phyloP scores from a whole-genome alignment of 2,888 invertebrate genomes.

The Hofmannophila pseudospretella region DNA sequence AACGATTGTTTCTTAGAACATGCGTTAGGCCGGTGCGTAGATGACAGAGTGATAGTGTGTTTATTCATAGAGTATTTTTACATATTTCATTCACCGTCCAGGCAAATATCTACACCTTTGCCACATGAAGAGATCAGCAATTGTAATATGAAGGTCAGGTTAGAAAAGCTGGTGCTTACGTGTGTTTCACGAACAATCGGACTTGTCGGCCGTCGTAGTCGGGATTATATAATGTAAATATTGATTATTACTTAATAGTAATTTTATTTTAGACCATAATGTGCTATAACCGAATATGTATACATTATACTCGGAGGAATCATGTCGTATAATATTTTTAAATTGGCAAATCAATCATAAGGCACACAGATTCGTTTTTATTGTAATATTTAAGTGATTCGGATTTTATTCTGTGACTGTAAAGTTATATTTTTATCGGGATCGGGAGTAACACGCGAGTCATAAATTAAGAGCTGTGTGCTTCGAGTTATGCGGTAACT shows the following conservation, averaged over 20 bases:
- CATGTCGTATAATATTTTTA: constrained; percentile 23
- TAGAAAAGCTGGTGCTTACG: constrained; percentile 31
- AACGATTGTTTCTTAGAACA: too few species aligned
- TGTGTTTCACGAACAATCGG: constrained; percentile 20
- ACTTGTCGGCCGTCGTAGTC: constrained; percentile 33
- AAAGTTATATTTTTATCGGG: constrained; percentile 17
- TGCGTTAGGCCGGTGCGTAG: constrained; percentile 4
- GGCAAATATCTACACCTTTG: constrained; percentile 7
- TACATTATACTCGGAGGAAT: constrained; percentile 30
- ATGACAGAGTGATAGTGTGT: constrained; percentile 6
- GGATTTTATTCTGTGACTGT: constrained; percentile 44
- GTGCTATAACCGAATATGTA: constrained; percentile 68
- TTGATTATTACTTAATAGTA: constrained; percentile 72
- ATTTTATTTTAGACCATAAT: constrained; percentile 70
- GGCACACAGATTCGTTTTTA: constrained; percentile 46
- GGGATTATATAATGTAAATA: constrained; percentile 59
- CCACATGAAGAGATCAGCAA: neutral
- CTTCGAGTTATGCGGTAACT: constrained; percentile 29
- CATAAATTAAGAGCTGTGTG: constrained; percentile 35
- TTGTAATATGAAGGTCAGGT: neutral
- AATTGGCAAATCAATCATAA: constrained; percentile 26
- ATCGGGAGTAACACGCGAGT: constrained; percentile 35
- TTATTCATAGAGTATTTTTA: constrained; percentile 11
- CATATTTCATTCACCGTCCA: constrained; percentile 19
- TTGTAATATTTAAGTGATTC: constrained; percentile 48